Evolutionary conservation across 2,797 vertebrate species (phyloP), one percentile per base, ranked within the genome.

Genomic region (Bovichtus diacanthus): DNA sequence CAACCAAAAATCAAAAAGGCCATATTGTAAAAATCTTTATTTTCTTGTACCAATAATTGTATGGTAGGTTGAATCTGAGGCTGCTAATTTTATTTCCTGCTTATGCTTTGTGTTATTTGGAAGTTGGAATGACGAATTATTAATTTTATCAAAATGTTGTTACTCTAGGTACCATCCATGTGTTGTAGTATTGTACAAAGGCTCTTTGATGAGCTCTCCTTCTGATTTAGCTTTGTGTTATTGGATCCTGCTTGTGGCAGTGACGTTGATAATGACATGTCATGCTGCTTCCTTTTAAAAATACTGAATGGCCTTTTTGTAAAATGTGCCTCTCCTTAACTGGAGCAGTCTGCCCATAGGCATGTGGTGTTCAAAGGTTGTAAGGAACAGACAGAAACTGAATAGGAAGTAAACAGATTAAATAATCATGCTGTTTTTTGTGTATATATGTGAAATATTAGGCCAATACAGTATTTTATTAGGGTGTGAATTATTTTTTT

Each of bases 231-330:
- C 71, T 84, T 87, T 89, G 76, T 84, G 87, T 90, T 34, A 34
- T 34, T 80, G 80, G 61, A 72, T 86, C 69, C 88, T 77, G 76
- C 85, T 91, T 55, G 80, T 83, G 87, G 83, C 85, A 78, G 85
- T 90, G 80, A 78, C 34, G 46, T 75, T 68, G 41, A 78, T 71
- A 55, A 71, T 67, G 73, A 86, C 72, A 82, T 83, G 87, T 87
- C 88, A 80, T 80, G 80, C 85, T 90, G 83, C 86, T 86, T 91
- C 87, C 84, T 90, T 92, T 89, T 76, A 69, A 85, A 92, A 89
- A 88, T 89, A 92, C 83, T 92, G 76, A 93, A 94, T 95, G 93
- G 93, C 94, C 94, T 95, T 96, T 94, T 92, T 9, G n/a, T 81
- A 74, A 93, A 84, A 93, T 81, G 93, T 95, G 95, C 94, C 94